phyloP scores from a whole-genome alignment of 1,140 invertebrate genomes.

The Hydropsyche tenuis region DNA sequence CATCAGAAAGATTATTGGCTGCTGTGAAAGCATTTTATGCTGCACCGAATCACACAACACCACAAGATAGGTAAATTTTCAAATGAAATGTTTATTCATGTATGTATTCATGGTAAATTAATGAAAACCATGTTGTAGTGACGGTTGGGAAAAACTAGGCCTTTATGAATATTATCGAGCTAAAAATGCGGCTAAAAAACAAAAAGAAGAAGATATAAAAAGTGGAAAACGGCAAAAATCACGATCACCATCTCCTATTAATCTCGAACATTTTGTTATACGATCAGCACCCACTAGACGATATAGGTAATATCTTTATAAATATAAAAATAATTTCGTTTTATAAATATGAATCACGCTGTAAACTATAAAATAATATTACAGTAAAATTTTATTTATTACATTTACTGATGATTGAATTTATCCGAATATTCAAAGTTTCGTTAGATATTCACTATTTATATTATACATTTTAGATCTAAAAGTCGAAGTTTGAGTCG shows the following conservation, averaged over 20 bases:
- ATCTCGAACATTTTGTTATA: conserved; percentile 76
- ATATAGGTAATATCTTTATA: conserved; percentile 67
- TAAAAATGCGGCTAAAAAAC: conserved; percentile 88
- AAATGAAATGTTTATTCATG: conserved; percentile 37
- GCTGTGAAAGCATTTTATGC: conserved; percentile 96
- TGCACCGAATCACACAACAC: conserved; percentile 89
- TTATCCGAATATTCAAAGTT: background rate
- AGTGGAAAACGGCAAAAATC: conserved; percentile 74
- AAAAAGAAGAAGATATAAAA: conserved; percentile 85
- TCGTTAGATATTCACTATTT: background rate
- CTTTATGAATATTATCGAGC: conserved; percentile 98
- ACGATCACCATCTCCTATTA: conserved; percentile 76
- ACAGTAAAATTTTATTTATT: conserved; percentile 2
- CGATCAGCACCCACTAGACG: conserved; percentile 75
- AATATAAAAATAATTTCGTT: conserved; percentile 50
- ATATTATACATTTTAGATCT: conserved; percentile 54
- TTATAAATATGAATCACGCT: conserved; percentile 45
- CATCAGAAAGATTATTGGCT: conserved; percentile 87
- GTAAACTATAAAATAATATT: no score
- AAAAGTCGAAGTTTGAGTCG: conserved; percentile 65
- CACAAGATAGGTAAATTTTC: conserved; percentile 82
- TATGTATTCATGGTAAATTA: conserved; percentile 29
- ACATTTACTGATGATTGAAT: background rate
- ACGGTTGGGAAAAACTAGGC: conserved; percentile 97
- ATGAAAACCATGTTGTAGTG: conserved; percentile 66